phyloP scores from a whole-genome alignment of 2,888 invertebrate species.

The Leptopilina myrica region DNA sequence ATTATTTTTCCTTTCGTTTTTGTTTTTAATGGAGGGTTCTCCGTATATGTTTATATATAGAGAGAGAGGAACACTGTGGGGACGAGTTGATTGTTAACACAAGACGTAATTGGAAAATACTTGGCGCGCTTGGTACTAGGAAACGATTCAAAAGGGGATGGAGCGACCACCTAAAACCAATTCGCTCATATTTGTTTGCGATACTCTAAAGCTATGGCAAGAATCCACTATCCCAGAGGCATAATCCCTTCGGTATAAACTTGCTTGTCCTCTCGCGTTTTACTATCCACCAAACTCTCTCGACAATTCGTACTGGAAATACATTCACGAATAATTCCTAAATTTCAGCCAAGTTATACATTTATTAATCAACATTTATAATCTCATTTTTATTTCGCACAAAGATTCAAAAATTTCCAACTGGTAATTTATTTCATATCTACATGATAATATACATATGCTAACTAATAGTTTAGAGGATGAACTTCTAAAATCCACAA shows the following conservation, averaged over 20 bases:
- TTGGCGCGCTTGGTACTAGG: constrained; percentile 66
- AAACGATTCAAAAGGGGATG: neutral
- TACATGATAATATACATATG: no score
- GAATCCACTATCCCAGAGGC: constrained; percentile 62
- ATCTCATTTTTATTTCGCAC: no score
- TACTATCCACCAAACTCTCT: constrained; percentile 46
- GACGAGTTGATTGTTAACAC: constrained; percentile 67
- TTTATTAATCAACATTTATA: no score
- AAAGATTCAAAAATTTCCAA: no score
- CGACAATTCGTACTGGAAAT: constrained; percentile 37
- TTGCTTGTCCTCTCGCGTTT: constrained; percentile 56
- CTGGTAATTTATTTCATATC: no score
- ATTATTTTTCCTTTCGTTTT: neutral
- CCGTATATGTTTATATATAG: no score
- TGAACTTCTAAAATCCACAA: no score
- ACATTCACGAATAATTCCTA: neutral
- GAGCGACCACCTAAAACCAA: constrained; percentile 52
- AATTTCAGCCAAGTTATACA: no score
- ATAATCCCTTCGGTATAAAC: constrained; percentile 64
- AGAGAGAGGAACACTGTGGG: constrained; percentile 57
- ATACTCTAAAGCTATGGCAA: constrained; percentile 66
- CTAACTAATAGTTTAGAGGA: no score
- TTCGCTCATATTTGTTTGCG: constrained; percentile 64
- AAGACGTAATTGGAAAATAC: constrained; percentile 75
- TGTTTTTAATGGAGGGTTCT: neutral